A percentile compares a stretch with the other conserved stretches of the same genome.
These are phyloP conservation scores for Aphodius granarius DNA, from an alignment of 2,888 invertebrate genomes.

Conservation along the genomic window DNA sequence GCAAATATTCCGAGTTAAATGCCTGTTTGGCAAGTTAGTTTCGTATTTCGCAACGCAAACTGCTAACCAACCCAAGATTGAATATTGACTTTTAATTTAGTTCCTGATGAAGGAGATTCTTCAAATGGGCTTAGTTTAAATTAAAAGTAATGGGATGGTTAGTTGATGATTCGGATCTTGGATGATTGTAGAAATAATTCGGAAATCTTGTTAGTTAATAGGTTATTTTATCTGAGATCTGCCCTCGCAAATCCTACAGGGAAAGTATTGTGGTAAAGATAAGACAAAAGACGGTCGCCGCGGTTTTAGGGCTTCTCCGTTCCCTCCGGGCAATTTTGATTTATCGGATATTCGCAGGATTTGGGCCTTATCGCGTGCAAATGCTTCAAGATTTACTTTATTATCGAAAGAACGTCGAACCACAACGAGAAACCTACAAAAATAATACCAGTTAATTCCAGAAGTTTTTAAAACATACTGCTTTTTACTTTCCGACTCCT, in stretches of 20 bases:
- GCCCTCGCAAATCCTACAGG: background rate
- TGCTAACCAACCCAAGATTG: background rate
- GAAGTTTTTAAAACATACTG: too few species aligned
- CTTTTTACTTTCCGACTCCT: too few species aligned
- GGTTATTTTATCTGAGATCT: background rate
- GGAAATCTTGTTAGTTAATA: background rate
- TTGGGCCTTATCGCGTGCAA: background rate
- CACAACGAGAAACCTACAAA: too few species aligned
- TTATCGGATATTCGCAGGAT: conserved; percentile 3
- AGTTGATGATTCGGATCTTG: background rate
- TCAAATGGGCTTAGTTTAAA: background rate
- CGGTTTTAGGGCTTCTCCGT: background rate
- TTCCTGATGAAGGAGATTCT: background rate
- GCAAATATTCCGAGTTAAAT: background rate
- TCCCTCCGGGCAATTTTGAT: conserved; percentile 2
- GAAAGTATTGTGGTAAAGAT: conserved; percentile 12
- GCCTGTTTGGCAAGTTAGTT: background rate
- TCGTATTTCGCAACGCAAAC: background rate
- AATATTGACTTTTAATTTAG: background rate
- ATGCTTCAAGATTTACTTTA: background rate
- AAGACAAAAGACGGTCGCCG: conserved; percentile 4
- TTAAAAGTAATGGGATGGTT: background rate
- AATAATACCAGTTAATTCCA: too few species aligned
- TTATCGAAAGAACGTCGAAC: background rate
- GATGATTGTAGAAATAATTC: background rate